These are phyloP conservation scores for Iphiclides podalirius DNA, from an alignment of 2,888 invertebrate species.

Conservation along the genomic window DNA sequence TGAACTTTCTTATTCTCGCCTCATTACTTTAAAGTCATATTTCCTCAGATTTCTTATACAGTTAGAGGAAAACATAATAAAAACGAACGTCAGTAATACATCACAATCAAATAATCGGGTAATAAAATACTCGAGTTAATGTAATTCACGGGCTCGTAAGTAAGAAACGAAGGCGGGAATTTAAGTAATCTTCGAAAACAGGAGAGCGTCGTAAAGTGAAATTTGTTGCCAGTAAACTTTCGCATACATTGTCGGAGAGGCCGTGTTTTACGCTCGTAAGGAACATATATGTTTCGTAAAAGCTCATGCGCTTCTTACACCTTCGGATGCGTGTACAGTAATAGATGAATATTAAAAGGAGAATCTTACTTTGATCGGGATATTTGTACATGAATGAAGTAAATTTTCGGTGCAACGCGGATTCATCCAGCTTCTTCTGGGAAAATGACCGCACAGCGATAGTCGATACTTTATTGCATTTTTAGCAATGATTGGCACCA, in stretches of 20 bases:
- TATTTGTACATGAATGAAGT: too few species aligned
- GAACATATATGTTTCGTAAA: not conserved
- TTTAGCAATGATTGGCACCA: too few species aligned
- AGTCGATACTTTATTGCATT: too few species aligned
- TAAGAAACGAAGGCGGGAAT: not conserved
- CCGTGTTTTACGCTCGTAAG: not conserved
- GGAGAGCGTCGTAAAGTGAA: constrained; percentile 38
- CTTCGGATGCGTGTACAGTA: not conserved
- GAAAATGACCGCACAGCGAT: too few species aligned
- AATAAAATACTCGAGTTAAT: not conserved
- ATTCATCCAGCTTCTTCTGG: too few species aligned
- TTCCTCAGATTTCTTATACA: too few species aligned
- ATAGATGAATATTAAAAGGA: not conserved
- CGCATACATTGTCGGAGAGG: constrained; percentile 25
- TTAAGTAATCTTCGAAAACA: constrained; percentile 9
- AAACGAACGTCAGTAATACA: too few species aligned
- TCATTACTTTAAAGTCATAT: too few species aligned
- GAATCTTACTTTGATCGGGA: too few species aligned
- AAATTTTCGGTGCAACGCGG: too few species aligned
- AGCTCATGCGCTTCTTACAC: not conserved
- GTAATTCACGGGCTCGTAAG: not conserved
- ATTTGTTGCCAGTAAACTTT: constrained; percentile 40
- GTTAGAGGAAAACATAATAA: too few species aligned
- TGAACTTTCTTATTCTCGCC: too few species aligned
- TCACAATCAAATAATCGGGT: not conserved